phyloP scores from a whole-genome alignment of 2,797 vertebrate species.

The Carduelis carduelis region DNA sequence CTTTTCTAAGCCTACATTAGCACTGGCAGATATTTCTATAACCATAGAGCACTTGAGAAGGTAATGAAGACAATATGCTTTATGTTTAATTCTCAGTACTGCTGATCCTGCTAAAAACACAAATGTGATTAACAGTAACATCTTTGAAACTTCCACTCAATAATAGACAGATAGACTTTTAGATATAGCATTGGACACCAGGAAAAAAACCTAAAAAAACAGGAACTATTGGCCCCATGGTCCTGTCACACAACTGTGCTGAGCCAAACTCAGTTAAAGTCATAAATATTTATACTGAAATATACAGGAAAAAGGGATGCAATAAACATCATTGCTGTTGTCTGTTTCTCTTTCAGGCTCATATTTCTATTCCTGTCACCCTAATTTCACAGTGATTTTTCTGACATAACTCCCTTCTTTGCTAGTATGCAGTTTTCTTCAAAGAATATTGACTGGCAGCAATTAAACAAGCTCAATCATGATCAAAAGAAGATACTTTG shows the following conservation, averaged over 20 bases:
- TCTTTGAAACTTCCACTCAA: neutral
- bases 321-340: neutral
- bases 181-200: neutral
- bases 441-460: neutral
- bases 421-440: neutral
- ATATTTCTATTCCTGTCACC: neutral
- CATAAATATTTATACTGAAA: neutral
- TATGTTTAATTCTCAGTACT: neutral
- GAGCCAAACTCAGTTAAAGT: neutral
- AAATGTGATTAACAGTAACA: neutral
- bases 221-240: neutral
- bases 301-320: neutral
- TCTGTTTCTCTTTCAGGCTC: neutral
- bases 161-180: neutral
- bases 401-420: neutral
- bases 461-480: neutral
- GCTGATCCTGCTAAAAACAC: neutral
- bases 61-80: neutral
- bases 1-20: neutral
- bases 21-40: neutral
- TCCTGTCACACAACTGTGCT: neutral
- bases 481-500: neutral
- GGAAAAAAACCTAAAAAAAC: fast-evolving
- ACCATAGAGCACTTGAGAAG: neutral
- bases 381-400: neutral